Percentiles rank a stretch among this genome's conserved stretches.
phyloP scores from a whole-genome alignment of 2,797 vertebrate species.

The Calcarius lapponicus region DNA sequence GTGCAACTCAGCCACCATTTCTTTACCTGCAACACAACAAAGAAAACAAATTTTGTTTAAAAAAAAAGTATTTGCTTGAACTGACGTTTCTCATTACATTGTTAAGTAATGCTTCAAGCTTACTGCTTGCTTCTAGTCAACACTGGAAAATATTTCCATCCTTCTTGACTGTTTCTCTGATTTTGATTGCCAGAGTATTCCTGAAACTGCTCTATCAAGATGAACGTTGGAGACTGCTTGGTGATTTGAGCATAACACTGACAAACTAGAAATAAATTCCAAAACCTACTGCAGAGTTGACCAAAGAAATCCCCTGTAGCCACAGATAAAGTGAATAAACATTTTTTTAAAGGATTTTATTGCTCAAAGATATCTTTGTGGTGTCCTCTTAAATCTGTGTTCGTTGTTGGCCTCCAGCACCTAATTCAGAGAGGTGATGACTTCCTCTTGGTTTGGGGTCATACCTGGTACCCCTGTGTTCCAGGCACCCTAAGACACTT shows the following conservation, averaged over 20 bases:
- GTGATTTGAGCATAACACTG: not conserved
- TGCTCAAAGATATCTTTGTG: not conserved
- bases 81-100: not conserved
- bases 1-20: not conserved
- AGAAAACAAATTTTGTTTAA: not conserved
- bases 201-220: not conserved
- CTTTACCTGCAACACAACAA: conserved; percentile 38
- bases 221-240: not conserved
- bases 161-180: not conserved
- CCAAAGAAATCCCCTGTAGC: not conserved
- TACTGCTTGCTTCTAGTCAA: not conserved
- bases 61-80: not conserved
- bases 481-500: not conserved
- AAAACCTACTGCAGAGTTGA: not conserved
- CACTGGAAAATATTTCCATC: conserved; percentile 14
- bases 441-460: not conserved
- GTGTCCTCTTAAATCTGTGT: not conserved
- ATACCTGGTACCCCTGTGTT: not conserved
- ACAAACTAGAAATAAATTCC: not conserved
- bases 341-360: not conserved
- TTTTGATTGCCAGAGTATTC: not conserved
- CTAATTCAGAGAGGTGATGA: not conserved
- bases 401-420: not conserved
- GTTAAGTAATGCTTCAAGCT: not conserved
- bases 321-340: not conserved